A percentile compares a stretch with the other conserved stretches of the same genome.
Evolutionary conservation across 2,888 invertebrate species (phyloP).

Genomic region (Drosophila fulvimacula): DNA sequence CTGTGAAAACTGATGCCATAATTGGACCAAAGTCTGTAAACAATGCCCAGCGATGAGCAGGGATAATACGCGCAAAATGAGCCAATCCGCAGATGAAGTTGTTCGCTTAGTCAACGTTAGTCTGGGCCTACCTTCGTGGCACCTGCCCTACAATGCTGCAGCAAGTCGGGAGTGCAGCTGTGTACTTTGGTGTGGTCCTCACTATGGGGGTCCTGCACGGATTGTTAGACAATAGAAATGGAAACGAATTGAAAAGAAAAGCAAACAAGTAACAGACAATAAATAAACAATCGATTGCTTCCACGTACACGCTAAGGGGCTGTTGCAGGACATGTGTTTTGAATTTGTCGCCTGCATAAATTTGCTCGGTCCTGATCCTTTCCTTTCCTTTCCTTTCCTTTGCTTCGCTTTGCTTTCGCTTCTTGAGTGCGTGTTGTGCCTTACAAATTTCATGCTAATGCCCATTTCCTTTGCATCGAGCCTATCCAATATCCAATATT

Average conservation of each 20-base stretch:
- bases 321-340: slow-evolving; percentile 72
- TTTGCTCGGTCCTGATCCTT: slow-evolving; percentile 62
- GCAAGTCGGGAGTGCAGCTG: slow-evolving; percentile 23
- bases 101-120: slow-evolving; percentile 35
- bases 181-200: slow-evolving; percentile 54
- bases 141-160: slow-evolving; percentile 48
- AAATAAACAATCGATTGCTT: slow-evolving; percentile 74
- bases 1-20: slow-evolving; percentile 48
- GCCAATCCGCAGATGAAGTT: slow-evolving; percentile 67
- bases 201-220: slow-evolving; percentile 37
- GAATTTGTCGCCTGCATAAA: slow-evolving; percentile 79
- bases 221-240: slow-evolving; percentile 33
- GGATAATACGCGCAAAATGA: slow-evolving; percentile 75
- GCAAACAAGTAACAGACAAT: slow-evolving; percentile 72
- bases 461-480: slow-evolving; percentile 67
- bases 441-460: slow-evolving; percentile 75
- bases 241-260: slow-evolving; percentile 54
- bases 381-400: slow-evolving; percentile 27
- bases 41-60: slow-evolving; percentile 47
- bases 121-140: slow-evolving; percentile 35
- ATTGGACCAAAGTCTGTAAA: slow-evolving; percentile 43
- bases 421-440: slow-evolving; percentile 76
- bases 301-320: slow-evolving; percentile 24
- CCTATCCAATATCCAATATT: slow-evolving; percentile 75
- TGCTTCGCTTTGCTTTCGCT: slow-evolving; percentile 14